A percentile compares a stretch with the other conserved stretches of the same genome.
phyloP scores from a whole-genome alignment of 2,113 vertebrate species.

The Sylvia atricapilla region DNA sequence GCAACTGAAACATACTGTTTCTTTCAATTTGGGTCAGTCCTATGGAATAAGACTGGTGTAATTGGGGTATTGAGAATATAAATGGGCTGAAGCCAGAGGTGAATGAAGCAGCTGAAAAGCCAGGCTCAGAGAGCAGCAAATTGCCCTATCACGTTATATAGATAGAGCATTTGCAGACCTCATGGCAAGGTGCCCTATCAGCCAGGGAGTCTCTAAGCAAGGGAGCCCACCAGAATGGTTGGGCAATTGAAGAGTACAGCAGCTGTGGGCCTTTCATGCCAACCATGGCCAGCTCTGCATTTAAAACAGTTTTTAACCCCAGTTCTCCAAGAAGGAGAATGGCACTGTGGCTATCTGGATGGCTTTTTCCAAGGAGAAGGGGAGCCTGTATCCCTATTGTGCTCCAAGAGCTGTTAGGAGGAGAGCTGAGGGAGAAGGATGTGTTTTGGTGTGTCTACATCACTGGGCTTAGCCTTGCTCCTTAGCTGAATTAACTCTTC shows the following conservation, averaged over 20 bases:
- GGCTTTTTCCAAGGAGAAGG: neutral
- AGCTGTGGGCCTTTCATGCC: neutral
- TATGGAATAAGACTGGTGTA: too few species aligned
- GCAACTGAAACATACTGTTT: neutral
- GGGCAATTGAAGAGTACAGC: neutral
- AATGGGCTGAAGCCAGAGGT: neutral
- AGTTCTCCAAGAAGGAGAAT: neutral
- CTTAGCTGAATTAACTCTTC: neutral
- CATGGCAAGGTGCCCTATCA: rapidly evolving
- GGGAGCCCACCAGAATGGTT: rapidly evolving
- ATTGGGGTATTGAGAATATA: neutral
- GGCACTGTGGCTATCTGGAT: neutral
- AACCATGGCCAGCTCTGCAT: neutral
- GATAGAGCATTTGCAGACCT: neutral
- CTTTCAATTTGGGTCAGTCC: neutral
- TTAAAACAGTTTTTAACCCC: neutral
- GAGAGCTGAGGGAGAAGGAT: rapidly evolving
- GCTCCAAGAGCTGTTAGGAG: rapidly evolving
- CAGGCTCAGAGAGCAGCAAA: neutral
- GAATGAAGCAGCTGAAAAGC: neutral
- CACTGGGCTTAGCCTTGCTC: neutral
- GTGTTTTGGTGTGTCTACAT: neutral
- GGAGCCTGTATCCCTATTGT: neutral
- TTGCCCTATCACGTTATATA: neutral
- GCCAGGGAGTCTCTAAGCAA: neutral